Base-by-base conservation (phyloP, 2,113 vertebrate species). In the Acrocephalus arundinaceus region DNA sequence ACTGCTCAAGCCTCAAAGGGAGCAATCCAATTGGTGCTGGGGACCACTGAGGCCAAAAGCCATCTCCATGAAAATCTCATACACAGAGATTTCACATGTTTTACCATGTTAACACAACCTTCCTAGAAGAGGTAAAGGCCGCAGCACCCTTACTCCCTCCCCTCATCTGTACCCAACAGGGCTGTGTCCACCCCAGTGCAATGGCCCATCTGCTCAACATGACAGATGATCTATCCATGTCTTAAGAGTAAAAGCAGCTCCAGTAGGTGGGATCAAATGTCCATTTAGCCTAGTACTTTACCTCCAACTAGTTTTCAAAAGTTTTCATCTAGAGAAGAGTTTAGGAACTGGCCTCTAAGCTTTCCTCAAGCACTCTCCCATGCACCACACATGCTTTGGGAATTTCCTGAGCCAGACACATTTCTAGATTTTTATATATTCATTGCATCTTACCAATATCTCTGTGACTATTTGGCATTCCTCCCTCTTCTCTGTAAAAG, bases 11-110 rank as follows among this genome's bases (percentile, higher is more conserved):
- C 22, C 37, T 57, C 30, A 58, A 80, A 76, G 12, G 25, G 9
- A 54, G 15, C 45, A 54, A 72, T 13, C 10, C 2, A 3, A 1
- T 14, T 5, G 4, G 24, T 57, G 13, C 28, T 74, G 10, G 14
- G 30, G 5, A 31, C 15, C 7, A 25, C 16, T 37, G 63, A 70
- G 28, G 25, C 17, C 20, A 57, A 65, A 88, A 63, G 27, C 7
- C 4, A 20, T 3, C 49, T 57, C 73, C 43, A 21, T 48, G 18
- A 85, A 82, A n/a, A 55, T 15, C 20, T 92, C 27, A 35, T 22
- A 39, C 2, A 4, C 1, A 31, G 33, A 30, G 37, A 35, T 35
- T 35, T 35, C 0, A 1, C 5, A 3, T 65, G 39, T 27, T 76
- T 35, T 57, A 25, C n/a, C 25, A 43, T 72, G 19, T 31, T 73